Evolutionary conservation across 2,888 invertebrate genomes (phyloP), one percentile per base, ranked within the genome.

Genomic region (Lasioglossum malachurum): DNA sequence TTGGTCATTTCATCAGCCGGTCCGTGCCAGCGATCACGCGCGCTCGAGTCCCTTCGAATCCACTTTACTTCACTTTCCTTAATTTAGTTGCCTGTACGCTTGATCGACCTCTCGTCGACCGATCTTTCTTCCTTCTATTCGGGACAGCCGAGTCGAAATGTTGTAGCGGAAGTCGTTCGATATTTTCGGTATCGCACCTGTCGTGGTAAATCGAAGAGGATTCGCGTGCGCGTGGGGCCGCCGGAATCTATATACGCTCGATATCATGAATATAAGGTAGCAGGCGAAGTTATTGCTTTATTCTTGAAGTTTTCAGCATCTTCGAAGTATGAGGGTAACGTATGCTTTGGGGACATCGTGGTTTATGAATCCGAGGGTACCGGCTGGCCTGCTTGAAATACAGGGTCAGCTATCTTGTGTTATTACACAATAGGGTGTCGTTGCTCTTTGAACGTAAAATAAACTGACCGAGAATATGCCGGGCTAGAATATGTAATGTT

Each of bases 51-150:
- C 71, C n/a, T 16, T 14, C 74, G 27, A 76, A 35, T n/a, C 78
- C 82, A 78, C 77, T 88, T 88, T 83, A 81, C 90, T 89, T 88
- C 87, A 91, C 86, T 90, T 91, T 85, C 81, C 73, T 88, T 89
- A 88, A 90, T 88, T 90, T 87, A 89, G 83, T 23, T 35, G 44
- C 69, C 57, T n/a, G 57, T 57, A n/a, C n/a, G n/a, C 4, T n/a
- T 10, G 57, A 57, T 53, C 53, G 57, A 10, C 57, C 57, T 4
- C n/a, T n/a, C n/a, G 12, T 57, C 57, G 12, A 57, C 57, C n/a
- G n/a, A 57, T 4, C 4, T 57, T 57, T 57, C 57, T 12, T n/a
- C 57, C n/a, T n/a, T n/a, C 4, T n/a, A n/a, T n/a, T n/a, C 57
- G n/a, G 12, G 4, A 57, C n/a, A 4, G n/a, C n/a, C 10, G 23